phyloP scores from a whole-genome alignment of 2,888 invertebrate species.

The Hirtodrosophila cameraria region DNA sequence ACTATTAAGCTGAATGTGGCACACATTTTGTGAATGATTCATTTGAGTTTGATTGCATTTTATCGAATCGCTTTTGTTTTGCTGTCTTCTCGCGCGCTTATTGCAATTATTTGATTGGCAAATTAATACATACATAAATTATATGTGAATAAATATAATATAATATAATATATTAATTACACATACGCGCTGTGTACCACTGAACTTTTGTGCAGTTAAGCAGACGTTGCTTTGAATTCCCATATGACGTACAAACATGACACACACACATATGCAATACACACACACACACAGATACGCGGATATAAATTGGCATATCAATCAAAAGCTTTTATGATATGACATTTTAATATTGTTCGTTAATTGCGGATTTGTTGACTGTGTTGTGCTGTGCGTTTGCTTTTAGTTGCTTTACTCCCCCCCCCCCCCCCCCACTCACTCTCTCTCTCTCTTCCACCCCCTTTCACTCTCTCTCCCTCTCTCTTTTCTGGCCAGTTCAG shows the following conservation, averaged over 20 bases:
- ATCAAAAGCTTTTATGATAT: constrained; percentile 51
- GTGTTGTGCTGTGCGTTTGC: constrained; percentile 25
- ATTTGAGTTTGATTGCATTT: constrained; percentile 33
- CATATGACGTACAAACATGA: constrained; percentile 26
- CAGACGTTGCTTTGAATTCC: constrained; percentile 10
- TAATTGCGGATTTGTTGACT: constrained; percentile 31
- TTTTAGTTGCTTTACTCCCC: constrained; percentile 2
- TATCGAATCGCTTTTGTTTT: constrained; percentile 21
- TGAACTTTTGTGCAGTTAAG: constrained; percentile 64
- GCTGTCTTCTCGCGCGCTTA: constrained; percentile 26
- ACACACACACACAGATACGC: not conserved
- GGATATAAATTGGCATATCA: constrained; percentile 58
- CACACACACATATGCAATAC: constrained; percentile 21
- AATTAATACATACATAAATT: constrained; percentile 56
- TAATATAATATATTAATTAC: constrained; percentile 73
- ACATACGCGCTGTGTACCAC: constrained; percentile 60
- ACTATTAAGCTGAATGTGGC: constrained; percentile 45
- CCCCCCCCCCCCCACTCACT: no score
- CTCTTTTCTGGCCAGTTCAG: not conserved
- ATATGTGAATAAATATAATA: constrained; percentile 52
- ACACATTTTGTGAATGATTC: constrained; percentile 55
- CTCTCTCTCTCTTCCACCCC: no score
- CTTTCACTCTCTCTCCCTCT: no score
- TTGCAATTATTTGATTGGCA: constrained; percentile 39
- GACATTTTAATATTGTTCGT: constrained; percentile 57